Percentiles rank a stretch among this genome's conserved stretches.
Evolutionary conservation across 1,140 invertebrate species (phyloP).

Genomic region (Drosophila cardini): DNA sequence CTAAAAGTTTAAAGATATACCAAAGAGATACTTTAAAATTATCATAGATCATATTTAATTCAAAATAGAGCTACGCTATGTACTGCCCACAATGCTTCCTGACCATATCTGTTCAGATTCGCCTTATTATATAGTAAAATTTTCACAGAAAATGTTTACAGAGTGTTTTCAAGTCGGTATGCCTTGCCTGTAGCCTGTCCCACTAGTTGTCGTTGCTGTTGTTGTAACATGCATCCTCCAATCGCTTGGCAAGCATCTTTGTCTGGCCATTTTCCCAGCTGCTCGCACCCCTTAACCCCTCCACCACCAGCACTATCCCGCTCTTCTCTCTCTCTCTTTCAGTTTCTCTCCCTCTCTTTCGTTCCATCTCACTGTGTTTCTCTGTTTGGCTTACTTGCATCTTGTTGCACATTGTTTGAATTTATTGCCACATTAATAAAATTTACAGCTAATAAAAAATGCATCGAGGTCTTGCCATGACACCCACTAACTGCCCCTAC

Average conservation of each 20-base stretch:
- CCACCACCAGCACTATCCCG: background rate
- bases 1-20: no score
- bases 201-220: constrained; percentile 37
- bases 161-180: no score
- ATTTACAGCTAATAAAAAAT: constrained; percentile 83
- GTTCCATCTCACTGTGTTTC: constrained; percentile 2
- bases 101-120: no score
- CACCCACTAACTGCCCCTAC: constrained; percentile 46
- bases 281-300: background rate
- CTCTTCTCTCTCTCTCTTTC: background rate
- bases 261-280: constrained; percentile 36
- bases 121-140: no score
- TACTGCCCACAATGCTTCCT: no score
- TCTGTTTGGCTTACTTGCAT: constrained; percentile 60
- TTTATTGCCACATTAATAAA: constrained; percentile 82
- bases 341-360: background rate
- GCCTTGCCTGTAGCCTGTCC: background rate
- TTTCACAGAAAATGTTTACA: no score
- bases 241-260: constrained; percentile 53
- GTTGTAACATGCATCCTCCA: constrained; percentile 43
- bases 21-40: no score
- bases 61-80: no score
- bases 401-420: constrained; percentile 70
- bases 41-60: no score
- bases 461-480: constrained; percentile 60